phyloP scores from a whole-genome alignment of 2,113 vertebrate genomes.

The Passer montanus region DNA sequence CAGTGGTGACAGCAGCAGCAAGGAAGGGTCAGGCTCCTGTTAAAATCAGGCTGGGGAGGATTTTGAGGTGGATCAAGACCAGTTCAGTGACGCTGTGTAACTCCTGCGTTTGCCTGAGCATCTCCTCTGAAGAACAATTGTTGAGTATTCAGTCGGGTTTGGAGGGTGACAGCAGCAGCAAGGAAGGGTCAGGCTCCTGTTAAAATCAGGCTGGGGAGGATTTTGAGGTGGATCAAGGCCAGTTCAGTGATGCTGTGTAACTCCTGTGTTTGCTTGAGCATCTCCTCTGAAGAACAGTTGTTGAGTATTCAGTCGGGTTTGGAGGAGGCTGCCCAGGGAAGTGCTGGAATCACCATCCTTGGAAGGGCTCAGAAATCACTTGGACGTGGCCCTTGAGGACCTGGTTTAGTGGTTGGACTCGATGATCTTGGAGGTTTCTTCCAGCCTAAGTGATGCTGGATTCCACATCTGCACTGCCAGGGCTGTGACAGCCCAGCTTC shows the following conservation, averaged over 20 bases:
- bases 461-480: not conserved
- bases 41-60: not conserved
- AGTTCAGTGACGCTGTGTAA: not conserved
- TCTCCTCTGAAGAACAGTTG: fast-evolving
- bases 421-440: fast-evolving
- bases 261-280: not conserved
- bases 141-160: not conserved
- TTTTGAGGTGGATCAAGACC: not conserved
- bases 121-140: fast-evolving
- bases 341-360: not conserved
- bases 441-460: not conserved
- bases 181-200: not conserved
- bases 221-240: not conserved
- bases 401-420: not conserved
- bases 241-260: not conserved
- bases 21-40: not conserved
- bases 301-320: not conserved
- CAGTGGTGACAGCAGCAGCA: fast-evolving
- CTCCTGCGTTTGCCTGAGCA: not conserved
- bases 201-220: not conserved
- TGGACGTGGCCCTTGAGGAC: not conserved
- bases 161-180: not conserved
- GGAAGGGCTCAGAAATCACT: fast-evolving
- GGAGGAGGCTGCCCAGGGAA: not conserved
- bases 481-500: not conserved